Evolutionary conservation across 2,113 vertebrate species (phyloP).

Genomic region (Cricetomys ansorgei): DNA sequence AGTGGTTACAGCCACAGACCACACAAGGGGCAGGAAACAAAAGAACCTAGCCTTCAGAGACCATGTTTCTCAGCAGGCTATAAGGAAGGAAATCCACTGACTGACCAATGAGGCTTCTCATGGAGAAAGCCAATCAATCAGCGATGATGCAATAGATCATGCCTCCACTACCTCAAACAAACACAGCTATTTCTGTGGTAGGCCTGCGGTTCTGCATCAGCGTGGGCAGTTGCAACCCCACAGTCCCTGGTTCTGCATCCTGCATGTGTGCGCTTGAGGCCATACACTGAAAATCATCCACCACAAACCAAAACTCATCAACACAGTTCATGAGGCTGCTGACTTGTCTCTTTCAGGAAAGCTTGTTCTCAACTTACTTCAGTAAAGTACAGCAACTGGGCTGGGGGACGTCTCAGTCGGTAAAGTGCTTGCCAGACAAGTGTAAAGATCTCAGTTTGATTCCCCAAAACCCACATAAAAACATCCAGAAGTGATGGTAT

Average conservation of each 20-base stretch:
- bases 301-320: neutral
- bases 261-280: constrained; percentile 83
- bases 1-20: constrained; percentile 91
- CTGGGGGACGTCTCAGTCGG: neutral
- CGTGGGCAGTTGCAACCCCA: constrained; percentile 81
- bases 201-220: constrained; percentile 84
- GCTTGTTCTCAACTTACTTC: neutral
- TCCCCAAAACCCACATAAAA: neutral
- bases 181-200: constrained; percentile 85
- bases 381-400: neutral
- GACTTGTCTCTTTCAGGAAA: neutral
- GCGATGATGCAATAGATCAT: constrained; percentile 64
- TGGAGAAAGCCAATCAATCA: neutral
- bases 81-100: neutral
- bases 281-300: neutral
- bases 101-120: neutral
- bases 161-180: constrained; percentile 88
- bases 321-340: rapidly evolving
- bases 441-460: neutral
- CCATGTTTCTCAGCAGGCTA: constrained; percentile 55
- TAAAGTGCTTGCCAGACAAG: neutral
- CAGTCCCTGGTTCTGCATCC: constrained; percentile 85
- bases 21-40: constrained; percentile 89
- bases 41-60: constrained; percentile 74
- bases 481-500: no score